A percentile compares a stretch with the other conserved stretches of the same genome.
These are phyloP conservation scores for Ploceus nigricollis DNA, from an alignment of 2,113 vertebrate species.

Conservation along the genomic window DNA sequence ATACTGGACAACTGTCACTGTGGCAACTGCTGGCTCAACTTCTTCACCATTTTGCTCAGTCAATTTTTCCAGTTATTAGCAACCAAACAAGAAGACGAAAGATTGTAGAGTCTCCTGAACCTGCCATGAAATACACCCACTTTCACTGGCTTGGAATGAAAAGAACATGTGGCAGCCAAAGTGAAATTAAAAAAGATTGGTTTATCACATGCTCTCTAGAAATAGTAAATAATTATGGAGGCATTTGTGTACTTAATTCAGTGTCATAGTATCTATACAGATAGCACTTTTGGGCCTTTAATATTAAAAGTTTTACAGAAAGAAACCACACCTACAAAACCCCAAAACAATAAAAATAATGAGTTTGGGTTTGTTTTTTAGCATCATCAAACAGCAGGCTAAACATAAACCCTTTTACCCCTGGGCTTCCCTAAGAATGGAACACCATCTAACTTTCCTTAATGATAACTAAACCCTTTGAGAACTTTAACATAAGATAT, in stretches of 20 bases:
- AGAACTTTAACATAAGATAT: neutral
- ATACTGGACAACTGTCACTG: constrained; percentile 67
- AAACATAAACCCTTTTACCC: neutral
- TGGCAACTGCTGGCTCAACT: constrained; percentile 52
- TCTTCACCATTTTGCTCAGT: neutral
- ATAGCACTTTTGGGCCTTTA: neutral
- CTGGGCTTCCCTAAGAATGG: neutral
- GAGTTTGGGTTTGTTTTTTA: neutral
- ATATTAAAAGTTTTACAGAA: neutral
- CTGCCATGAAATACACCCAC: neutral
- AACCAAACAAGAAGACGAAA: neutral
- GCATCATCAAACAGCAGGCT: neutral
- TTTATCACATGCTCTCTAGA: neutral
- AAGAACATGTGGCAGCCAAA: neutral
- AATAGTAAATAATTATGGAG: neutral
- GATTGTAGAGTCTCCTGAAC: neutral
- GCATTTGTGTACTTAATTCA: neutral
- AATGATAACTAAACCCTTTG: neutral
- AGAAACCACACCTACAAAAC: neutral
- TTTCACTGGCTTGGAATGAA: neutral
- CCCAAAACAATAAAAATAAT: neutral
- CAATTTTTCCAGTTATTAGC: constrained; percentile 34
- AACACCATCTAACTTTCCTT: neutral
- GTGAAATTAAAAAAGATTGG: neutral
- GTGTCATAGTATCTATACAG: neutral